Evolutionary conservation across 1,140 invertebrate genomes (phyloP).

Genomic region (Sitophilus oryzae): DNA sequence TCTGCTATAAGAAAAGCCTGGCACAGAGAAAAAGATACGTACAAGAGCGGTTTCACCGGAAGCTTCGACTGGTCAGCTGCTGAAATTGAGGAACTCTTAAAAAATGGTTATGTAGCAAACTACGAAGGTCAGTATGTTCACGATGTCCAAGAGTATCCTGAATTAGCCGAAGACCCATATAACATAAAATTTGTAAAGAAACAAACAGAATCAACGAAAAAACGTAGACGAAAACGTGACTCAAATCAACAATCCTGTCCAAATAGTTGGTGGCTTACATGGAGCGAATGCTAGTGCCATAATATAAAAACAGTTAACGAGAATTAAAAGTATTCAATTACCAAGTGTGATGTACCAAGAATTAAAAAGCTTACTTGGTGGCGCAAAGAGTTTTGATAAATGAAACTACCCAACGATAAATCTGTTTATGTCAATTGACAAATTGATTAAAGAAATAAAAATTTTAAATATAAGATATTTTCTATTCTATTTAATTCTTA

Average conservation of each 20-base stretch:
- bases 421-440: too few relatives aligned
- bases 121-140: slow-evolving; percentile 90
- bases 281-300: slow-evolving; percentile 50
- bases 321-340: slow-evolving; percentile 41
- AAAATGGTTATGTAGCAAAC: slow-evolving; percentile 70
- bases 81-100: slow-evolving; percentile 77
- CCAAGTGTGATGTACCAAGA: slow-evolving; percentile 44
- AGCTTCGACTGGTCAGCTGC: slow-evolving; percentile 66
- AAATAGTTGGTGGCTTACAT: slow-evolving; percentile 48
- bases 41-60: slow-evolving; percentile 69
- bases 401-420: not conserved
- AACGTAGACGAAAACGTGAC: slow-evolving; percentile 56
- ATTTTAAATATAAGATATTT: too few relatives aligned
- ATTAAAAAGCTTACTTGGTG: slow-evolving; percentile 28
- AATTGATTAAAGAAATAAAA: too few relatives aligned
- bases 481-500: too few relatives aligned
- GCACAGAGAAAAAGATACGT: slow-evolving; percentile 79
- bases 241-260: slow-evolving; percentile 44
- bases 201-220: slow-evolving; percentile 56
- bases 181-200: slow-evolving; percentile 87
- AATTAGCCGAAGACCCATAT: slow-evolving; percentile 91
- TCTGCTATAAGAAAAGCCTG: slow-evolving; percentile 85
- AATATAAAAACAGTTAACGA: slow-evolving; percentile 26
- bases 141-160: slow-evolving; percentile 81
- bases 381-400: slow-evolving; percentile 7